Percentiles rank a stretch among this genome's conserved stretches.
Evolutionary conservation across 2,113 vertebrate species (phyloP).

Genomic region (Phoenicopterus ruber): DNA sequence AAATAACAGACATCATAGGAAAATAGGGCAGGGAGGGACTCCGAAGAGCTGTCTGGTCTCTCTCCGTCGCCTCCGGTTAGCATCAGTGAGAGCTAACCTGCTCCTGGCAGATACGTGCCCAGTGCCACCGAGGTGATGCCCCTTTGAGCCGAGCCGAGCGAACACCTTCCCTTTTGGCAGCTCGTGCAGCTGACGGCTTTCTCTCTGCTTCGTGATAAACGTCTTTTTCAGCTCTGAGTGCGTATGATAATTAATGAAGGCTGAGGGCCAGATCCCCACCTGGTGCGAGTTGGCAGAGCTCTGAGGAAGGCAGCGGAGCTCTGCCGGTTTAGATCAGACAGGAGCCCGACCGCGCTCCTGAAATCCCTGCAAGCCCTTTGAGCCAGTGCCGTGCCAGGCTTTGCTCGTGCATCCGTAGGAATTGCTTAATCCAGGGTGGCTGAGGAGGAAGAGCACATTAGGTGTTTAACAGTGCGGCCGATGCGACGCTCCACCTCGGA

Average conservation of each 20-base stretch:
- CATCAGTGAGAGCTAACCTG: neutral
- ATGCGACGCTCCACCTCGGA: neutral
- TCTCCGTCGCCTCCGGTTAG: neutral
- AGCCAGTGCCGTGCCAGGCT: neutral
- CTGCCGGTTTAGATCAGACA: neutral
- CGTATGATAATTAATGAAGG: neutral
- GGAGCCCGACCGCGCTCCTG: neutral
- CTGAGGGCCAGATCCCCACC: slow-evolving; percentile 12
- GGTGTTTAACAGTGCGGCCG: neutral
- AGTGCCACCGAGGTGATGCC: neutral
- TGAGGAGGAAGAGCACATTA: neutral
- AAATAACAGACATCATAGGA: neutral
- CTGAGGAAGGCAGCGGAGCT: neutral
- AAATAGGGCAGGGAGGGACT: slow-evolving; percentile 7
- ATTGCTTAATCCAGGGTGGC: neutral
- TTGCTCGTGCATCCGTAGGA: neutral
- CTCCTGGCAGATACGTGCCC: neutral
- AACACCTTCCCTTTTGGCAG: neutral
- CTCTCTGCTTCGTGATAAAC: neutral
- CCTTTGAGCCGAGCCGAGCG: neutral
- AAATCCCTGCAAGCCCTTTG: neutral
- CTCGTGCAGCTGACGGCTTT: neutral
- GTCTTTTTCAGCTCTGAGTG: slow-evolving; percentile 24
- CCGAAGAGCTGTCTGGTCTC: neutral
- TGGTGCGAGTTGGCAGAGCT: neutral